Evolutionary conservation across 2,888 invertebrate species (phyloP), one percentile per base, ranked within the genome.

Genomic region (Acrocyrtus sp.): DNA sequence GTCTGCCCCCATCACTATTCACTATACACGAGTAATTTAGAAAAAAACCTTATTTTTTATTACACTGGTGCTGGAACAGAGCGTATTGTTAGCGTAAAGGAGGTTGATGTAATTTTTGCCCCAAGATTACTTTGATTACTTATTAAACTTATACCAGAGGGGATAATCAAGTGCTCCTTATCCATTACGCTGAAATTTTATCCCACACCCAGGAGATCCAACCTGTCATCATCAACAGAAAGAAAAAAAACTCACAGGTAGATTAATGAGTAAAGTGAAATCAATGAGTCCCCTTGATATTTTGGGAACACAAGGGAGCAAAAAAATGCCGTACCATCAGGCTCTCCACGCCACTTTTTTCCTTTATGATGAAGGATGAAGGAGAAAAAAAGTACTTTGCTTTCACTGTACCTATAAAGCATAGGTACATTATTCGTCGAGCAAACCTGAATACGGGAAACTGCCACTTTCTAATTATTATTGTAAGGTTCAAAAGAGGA

Each of bases 231-330:
- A 66, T 24, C 57, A 47, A 24, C 60, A 57, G n/a, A n/a, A n/a
- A n/a, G n/a, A n/a, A n/a, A 24, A 39, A 43, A 15, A 21, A 17
- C 45, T 45, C 45, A 17, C 29, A 26, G 66, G 24, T 57, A 57
- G 57, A 66, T 57, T 66, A 57, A 66, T 66, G 66, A 66, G 48
- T 56, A 48, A 45, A 65, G 50, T 47, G 57, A 66, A 66, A 66
- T 66, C 65, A 65, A 66, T 66, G 66, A 66, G 39, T 48, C 24
- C 50, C 26, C 56, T 63, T 41, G 50, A 56, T 48, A 24, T 19
- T 34, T 34, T 34, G 34, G 34, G 34, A 12, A 34, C 5, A 34
- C 5, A 12, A n/a, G n/a, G n/a, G n/a, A n/a, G n/a, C n/a, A 34
- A 12, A 34, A 34, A 34, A 34, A 34, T 34, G 6, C 12, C n/a